phyloP scores from a whole-genome alignment of 2,113 vertebrate species.

The Upupa epops region DNA sequence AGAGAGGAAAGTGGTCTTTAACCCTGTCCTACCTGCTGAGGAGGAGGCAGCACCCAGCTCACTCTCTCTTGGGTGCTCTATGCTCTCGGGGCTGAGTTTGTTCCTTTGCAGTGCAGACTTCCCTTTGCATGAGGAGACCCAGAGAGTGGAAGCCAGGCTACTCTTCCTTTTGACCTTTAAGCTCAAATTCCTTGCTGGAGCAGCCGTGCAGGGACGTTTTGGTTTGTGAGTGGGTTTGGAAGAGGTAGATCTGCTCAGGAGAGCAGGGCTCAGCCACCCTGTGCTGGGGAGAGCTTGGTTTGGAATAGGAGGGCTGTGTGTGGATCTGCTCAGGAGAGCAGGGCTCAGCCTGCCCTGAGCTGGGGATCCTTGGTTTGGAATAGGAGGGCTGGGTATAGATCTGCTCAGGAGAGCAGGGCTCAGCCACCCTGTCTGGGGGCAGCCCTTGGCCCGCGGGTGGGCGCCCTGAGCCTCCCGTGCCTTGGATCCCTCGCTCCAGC shows the following conservation, averaged over 20 bases:
- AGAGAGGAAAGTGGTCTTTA: conserved; percentile 14
- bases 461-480: neutral
- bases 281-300: neutral
- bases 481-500: neutral
- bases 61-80: neutral
- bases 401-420: neutral
- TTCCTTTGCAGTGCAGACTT: neutral
- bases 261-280: neutral
- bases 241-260: conserved; percentile 8
- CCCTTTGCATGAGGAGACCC: neutral
- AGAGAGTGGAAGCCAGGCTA: neutral
- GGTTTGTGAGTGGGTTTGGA: conserved; percentile 50
- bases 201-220: neutral
- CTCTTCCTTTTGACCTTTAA: conserved; percentile 38
- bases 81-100: neutral
- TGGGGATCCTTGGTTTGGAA: too few species aligned
- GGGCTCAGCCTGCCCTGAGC: too few species aligned
- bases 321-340: too few species aligned
- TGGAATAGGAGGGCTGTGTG: too few species aligned
- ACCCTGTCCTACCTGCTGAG: neutral
- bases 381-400: too few species aligned
- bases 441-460: neutral
- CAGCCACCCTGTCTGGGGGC: neutral
- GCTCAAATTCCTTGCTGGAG: conserved; percentile 23
- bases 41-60: neutral